Conservation (phyloP, 2,888 invertebrate species). For the Ophonus ardosiacus region DNA sequence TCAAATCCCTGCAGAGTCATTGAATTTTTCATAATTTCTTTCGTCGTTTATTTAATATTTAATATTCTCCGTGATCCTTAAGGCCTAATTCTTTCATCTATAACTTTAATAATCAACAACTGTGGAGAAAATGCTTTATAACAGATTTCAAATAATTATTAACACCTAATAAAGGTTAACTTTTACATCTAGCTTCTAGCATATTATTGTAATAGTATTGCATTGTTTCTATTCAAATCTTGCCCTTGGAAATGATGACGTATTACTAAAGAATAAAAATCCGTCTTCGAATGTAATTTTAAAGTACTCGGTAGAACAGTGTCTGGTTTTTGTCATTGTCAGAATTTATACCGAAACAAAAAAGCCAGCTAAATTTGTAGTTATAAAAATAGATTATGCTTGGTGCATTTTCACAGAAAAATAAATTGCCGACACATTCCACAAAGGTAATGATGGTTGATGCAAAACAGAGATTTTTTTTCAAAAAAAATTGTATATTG, state of each 20-base stretch:
- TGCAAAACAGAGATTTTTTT: too few species aligned
- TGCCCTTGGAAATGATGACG: background rate
- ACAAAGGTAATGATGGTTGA: background rate
- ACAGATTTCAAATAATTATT: too few species aligned
- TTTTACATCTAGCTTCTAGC: background rate
- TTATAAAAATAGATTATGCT: constrained; percentile 4
- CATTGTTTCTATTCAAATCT: background rate
- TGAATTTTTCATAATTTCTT: too few species aligned
- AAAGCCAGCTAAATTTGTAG: constrained; percentile 3
- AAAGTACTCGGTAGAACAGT: background rate
- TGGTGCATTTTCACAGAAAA: background rate
- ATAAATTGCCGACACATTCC: constrained; percentile 13
- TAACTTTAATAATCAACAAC: too few species aligned
- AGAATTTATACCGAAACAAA: background rate
- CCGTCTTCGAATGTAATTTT: background rate
- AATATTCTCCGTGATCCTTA: too few species aligned
- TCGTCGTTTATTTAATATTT: too few species aligned
- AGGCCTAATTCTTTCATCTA: too few species aligned
- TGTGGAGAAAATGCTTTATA: too few species aligned
- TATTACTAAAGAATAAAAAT: background rate
- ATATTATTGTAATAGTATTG: background rate
- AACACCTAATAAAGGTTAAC: background rate
- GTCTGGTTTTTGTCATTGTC: background rate
- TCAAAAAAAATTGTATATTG: too few species aligned
- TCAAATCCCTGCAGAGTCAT: too few species aligned